Conservation (phyloP, 2,888 invertebrate species). For the Agrotis puta region DNA sequence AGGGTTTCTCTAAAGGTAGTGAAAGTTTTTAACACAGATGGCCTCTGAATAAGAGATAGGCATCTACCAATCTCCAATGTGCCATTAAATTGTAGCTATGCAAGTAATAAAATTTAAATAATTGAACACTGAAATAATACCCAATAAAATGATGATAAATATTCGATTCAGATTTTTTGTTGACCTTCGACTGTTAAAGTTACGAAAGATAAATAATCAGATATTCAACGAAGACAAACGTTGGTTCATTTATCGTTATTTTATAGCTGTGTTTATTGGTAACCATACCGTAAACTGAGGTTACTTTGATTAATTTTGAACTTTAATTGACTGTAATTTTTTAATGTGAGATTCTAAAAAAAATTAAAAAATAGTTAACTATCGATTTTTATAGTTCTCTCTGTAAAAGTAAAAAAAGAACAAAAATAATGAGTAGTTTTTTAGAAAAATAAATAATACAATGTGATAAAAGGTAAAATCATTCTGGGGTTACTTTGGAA, state of each 20-base stretch:
- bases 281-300: too few relatives aligned
- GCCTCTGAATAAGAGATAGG: neutral
- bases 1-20: constrained; percentile 36
- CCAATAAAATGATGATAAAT: constrained; percentile 43
- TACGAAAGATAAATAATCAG: constrained; percentile 72
- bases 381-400: too few relatives aligned
- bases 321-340: too few relatives aligned
- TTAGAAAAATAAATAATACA: too few relatives aligned
- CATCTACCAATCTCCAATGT: neutral
- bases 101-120: constrained; percentile 12
- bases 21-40: constrained; percentile 25
- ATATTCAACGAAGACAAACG: constrained; percentile 75
- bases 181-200: constrained; percentile 63
- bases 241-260: constrained; percentile 75
- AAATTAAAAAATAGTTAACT: too few relatives aligned
- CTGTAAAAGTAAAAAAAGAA: too few relatives aligned
- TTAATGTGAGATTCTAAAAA: too few relatives aligned
- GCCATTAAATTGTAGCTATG: neutral
- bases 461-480: too few relatives aligned
- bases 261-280: constrained; percentile 73
- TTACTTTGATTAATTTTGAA: too few relatives aligned
- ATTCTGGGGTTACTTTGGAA: too few relatives aligned
- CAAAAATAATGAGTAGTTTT: too few relatives aligned
- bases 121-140: constrained; percentile 3
- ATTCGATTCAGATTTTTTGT: constrained; percentile 64